Percentiles rank a stretch among this genome's conserved stretches.
Conservation (phyloP, 2,797 vertebrate genomes). For the Clarias pachynema region DNA sequence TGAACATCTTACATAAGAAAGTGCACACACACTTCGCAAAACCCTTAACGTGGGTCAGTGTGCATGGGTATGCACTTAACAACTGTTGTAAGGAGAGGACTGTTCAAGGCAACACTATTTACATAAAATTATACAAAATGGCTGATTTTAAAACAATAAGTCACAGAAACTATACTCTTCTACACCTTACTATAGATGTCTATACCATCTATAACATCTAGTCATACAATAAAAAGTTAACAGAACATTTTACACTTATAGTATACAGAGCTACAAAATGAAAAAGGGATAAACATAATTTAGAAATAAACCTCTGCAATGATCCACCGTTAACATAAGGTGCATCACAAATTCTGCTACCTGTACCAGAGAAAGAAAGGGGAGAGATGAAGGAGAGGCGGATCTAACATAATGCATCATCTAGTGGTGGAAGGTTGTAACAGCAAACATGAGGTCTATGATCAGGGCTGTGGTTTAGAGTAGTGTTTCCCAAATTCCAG, state of each 20-base stretch:
- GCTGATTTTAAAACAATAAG: conserved; percentile 59
- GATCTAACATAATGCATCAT: conserved; percentile 47
- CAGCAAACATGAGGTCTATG: conserved; percentile 43
- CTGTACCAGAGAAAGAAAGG: conserved; percentile 48
- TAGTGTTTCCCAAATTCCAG: conserved; percentile 15
- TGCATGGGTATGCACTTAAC: conserved; percentile 56
- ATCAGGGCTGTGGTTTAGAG: neutral
- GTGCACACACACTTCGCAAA: conserved; percentile 40
- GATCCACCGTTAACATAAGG: conserved; percentile 60
- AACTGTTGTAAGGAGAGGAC: conserved; percentile 61
- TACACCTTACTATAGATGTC: conserved; percentile 59
- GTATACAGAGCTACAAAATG: conserved; percentile 71
- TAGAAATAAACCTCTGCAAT: conserved; percentile 61
- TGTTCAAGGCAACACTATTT: conserved; percentile 76
- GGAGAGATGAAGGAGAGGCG: conserved; percentile 47
- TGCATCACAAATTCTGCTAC: conserved; percentile 63
- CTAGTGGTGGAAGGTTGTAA: conserved; percentile 49
- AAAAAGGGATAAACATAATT: conserved; percentile 60
- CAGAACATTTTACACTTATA: conserved; percentile 60
- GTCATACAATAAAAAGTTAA: conserved; percentile 53
- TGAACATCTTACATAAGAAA: conserved; percentile 59
- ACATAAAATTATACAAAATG: conserved; percentile 69
- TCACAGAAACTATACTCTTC: conserved; percentile 62
- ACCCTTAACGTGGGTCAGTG: conserved; percentile 50
- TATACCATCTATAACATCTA: conserved; percentile 68